Base-by-base conservation (phyloP, 2,888 invertebrate genomes). In the Dryomyza anilis region DNA sequence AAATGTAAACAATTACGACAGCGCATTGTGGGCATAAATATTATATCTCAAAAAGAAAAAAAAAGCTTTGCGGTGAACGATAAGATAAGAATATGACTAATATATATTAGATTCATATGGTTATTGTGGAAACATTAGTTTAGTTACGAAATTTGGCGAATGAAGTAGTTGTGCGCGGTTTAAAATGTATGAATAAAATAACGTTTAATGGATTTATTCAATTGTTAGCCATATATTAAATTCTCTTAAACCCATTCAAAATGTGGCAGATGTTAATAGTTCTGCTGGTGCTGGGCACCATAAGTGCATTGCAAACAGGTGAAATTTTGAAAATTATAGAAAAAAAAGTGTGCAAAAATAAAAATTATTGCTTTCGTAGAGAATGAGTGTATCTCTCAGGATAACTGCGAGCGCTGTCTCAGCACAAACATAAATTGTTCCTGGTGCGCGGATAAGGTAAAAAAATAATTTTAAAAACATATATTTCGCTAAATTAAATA, bases 371-470 rank as follows among this genome's bases (percentile, higher is more conserved):
- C n/a, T n/a, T 14, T 39, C 63, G 64, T 56, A 80, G 81, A 76
- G 67, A 76, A 76, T 53, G 72, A 75, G 55, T 81, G 80, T 68
- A 72, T 71, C 65, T 75, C 75, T 33, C 72, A 81, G 55, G 79
- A 79, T 43, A 78, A 71, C 46, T 82, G 81, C 63, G 76, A 79
- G 64, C 76, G 73, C 27, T 81, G 81, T 63, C 71, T 81, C 29
- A 66, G 64, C 30, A 73, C 78, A 1, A 73, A 80, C 64, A 67
- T 76, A 33, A 70, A 72, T 5, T 83, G 83, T 69, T 74, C 82
- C 57, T 83, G 83, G 83, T 83, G 83, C 69, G 78, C 81, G 43
- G 83, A 83, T 71, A 78, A 78, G 74, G 83, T 83, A 66, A 68
- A 64, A 57, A 48, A 33, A 29, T 12, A n/a, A 50, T 29, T 39